Base-by-base conservation (phyloP, 2,797 vertebrate genomes). In the Odontamblyopus rebecca region DNA sequence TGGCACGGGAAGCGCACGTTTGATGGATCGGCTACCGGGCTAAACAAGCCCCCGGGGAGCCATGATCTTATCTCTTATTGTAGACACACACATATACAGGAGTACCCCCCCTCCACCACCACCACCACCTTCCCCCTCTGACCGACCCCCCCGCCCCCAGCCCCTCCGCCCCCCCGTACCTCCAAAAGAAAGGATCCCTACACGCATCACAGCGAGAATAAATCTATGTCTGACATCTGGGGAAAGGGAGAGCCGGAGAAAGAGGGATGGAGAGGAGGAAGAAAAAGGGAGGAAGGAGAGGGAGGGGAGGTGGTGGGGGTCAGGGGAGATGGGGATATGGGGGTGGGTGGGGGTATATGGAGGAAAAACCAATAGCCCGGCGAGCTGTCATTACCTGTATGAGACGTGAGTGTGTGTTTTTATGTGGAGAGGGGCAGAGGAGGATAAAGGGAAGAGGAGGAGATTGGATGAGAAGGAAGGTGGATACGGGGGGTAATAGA, bases 11-110 rank as follows among this genome's bases (percentile, higher is more conserved):
- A 94, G 70, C 70, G 86, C 86, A 89, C 88, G 94, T 94, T 98
- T 98, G 97, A 98, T 96, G 96, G 96, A 98, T 97, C 90, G 91
- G 94, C 94, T 95, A 91, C 44, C 81, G 94, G 91, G 93, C 95
- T 88, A 95, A 95, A 96, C 95, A 94, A 95, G 94, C 89, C 97
- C 93, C 94, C 0, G 59, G 96, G 95, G 96, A 96, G 86, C 83
- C 74, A 86, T 94, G 89, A 95, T 93, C 93, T 95, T 94, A 97
- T 98, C 96, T 96, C 93, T 98, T 96, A 97, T 92, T 89, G 95
- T 96, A 95, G 95, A 94, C 93, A 93, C 80, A 92, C 11, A 92
- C 11, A 41, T 41, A 41, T 89, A 90, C 93, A 85, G 82, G 80
- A 84, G 83, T 12, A 41, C 41, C 41, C 83, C 82, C 86, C 87